phyloP scores from a whole-genome alignment of 2,888 invertebrate genomes.

The Camponotus fellah region DNA sequence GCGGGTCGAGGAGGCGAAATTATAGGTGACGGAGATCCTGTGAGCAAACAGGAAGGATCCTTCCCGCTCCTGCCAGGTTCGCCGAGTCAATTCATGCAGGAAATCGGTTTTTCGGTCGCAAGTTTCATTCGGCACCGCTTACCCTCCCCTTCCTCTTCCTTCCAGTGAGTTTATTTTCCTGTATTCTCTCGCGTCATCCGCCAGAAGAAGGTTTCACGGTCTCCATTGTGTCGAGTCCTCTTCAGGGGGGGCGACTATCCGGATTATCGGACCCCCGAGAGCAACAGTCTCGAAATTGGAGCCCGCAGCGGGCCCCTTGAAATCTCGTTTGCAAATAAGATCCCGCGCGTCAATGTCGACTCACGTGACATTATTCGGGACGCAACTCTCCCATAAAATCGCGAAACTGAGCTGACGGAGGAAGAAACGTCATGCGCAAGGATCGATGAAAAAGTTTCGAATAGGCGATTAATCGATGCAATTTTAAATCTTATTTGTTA shows the following conservation, averaged over 20 bases:
- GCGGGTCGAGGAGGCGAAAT: conserved; percentile 77
- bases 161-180: conserved; percentile 12
- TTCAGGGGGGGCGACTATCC: conserved; percentile 32
- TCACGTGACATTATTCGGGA: conserved; percentile 32
- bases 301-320: conserved; percentile 43
- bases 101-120: conserved; percentile 80
- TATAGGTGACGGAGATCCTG: conserved; percentile 85
- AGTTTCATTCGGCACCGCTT: conserved; percentile 21
- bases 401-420: conserved; percentile 24
- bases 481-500: background rate
- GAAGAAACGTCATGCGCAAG: background rate
- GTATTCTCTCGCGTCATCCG: conserved; percentile 66
- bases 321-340: conserved; percentile 83
- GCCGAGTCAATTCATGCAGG: conserved; percentile 82
- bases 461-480: background rate
- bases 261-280: conserved; percentile 72
- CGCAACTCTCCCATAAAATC: conserved; percentile 41
- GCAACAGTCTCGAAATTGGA: conserved; percentile 68
- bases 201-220: conserved; percentile 77
- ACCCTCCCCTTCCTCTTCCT: background rate
- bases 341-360: conserved; percentile 67
- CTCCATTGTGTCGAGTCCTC: conserved; percentile 47
- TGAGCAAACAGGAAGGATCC: conserved; percentile 82
- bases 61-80: conserved; percentile 57
- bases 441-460: background rate